phyloP scores from a whole-genome alignment of 2,797 vertebrate genomes.

The Zenarchopterus dispar region DNA sequence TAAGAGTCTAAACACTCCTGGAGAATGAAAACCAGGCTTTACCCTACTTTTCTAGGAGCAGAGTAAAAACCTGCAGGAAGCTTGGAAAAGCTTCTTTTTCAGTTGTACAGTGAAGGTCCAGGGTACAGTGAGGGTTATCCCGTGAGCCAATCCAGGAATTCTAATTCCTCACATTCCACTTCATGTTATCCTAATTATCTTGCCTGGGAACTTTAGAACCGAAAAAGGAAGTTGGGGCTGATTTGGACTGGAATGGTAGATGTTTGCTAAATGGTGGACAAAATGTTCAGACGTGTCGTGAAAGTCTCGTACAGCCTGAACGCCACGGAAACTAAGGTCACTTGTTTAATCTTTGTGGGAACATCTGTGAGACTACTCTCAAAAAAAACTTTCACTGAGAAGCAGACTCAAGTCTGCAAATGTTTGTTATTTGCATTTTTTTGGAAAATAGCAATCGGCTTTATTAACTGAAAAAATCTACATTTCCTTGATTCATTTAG shows the following conservation, averaged over 20 bases:
- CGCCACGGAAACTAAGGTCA: conserved; percentile 28
- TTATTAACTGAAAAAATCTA: no score
- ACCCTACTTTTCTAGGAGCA: conserved; percentile 3
- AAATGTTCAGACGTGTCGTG: conserved; percentile 36
- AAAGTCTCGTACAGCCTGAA: conserved; percentile 30
- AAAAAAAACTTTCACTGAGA: background rate
- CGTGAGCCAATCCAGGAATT: conserved; percentile 7
- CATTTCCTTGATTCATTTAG: no score
- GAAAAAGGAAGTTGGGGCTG: conserved; percentile 20
- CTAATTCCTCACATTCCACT: conserved; percentile 13
- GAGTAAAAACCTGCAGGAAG: conserved; percentile 3
- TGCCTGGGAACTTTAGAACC: conserved; percentile 32
- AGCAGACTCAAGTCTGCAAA: background rate
- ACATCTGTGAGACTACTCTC: background rate
- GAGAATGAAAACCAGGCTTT: conserved; percentile 3
- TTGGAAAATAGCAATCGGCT: no score
- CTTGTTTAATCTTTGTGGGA: conserved; percentile 62
- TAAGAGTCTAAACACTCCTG: conserved; percentile 38
- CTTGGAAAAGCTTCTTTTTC: conserved; percentile 40
- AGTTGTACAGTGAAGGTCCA: conserved; percentile 1
- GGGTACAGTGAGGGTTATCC: background rate
- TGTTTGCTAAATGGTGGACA: conserved; percentile 14
- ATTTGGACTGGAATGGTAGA: conserved; percentile 22
- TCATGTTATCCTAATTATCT: conserved; percentile 26
- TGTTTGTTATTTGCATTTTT: no score